Conservation (phyloP, 2,113 vertebrate species). For the Proterorhinus semilunaris region DNA sequence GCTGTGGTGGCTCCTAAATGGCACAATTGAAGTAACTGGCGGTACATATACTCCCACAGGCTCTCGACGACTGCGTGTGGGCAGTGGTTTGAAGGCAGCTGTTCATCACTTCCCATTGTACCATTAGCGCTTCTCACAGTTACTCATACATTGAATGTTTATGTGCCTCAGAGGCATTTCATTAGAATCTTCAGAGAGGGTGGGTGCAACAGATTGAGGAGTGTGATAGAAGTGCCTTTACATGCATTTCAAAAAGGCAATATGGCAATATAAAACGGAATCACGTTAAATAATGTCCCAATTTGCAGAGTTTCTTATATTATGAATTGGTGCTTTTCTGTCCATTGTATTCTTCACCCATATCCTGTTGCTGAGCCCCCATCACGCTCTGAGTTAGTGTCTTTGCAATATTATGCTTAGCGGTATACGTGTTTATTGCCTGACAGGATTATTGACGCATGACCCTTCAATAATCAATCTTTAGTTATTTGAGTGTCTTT, state of each 20-base stretch:
- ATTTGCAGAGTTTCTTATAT: too few species aligned
- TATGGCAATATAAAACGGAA: too few species aligned
- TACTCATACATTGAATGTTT: conserved; percentile 22
- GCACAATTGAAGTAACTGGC: conserved; percentile 31
- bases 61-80: conserved; percentile 32
- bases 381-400: too few species aligned
- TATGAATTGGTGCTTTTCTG: too few species aligned
- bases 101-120: conserved; percentile 55
- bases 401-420: too few species aligned
- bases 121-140: conserved; percentile 26
- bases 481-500: conserved; percentile 6
- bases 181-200: conserved; percentile 11
- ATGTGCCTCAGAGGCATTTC: conserved; percentile 25
- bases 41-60: conserved; percentile 29
- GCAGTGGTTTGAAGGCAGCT: conserved; percentile 39
- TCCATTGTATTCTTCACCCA: too few species aligned
- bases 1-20: conserved; percentile 34
- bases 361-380: too few species aligned
- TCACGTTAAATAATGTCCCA: too few species aligned
- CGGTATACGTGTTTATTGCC: too few species aligned
- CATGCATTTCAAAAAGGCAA: neutral
- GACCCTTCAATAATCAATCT: conserved; percentile 5
- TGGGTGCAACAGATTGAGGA: conserved; percentile 9
- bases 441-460: neutral
- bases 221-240: neutral